Evolutionary conservation across 2,113 vertebrate genomes (phyloP).

Genomic region (Poeciliopsis retropinna): DNA sequence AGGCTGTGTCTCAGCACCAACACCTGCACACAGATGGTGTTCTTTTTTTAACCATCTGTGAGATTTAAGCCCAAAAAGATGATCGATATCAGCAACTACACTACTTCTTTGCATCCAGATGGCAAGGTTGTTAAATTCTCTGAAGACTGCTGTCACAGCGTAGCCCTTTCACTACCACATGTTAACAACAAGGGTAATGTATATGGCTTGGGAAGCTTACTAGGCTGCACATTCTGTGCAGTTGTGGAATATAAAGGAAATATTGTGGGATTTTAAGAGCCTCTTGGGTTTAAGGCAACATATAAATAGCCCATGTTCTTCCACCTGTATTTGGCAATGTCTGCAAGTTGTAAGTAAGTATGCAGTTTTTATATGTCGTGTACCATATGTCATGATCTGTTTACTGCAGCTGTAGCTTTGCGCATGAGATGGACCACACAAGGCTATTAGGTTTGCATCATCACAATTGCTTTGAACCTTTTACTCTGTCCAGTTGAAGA

Average conservation of each 20-base stretch:
- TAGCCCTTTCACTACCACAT: conserved; percentile 63
- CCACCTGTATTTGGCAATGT: conserved; percentile 46
- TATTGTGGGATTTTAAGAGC: conserved; percentile 25
- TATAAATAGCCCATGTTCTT: conserved; percentile 41
- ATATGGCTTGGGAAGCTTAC: conserved; percentile 20
- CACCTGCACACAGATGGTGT: conserved; percentile 75
- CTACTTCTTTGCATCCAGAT: conserved; percentile 71
- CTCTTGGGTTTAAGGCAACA: conserved; percentile 39
- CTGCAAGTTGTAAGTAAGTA: conserved; percentile 23
- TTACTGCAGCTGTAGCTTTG: conserved; percentile 25
- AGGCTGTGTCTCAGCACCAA: conserved; percentile 40
- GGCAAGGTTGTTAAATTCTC: conserved; percentile 71
- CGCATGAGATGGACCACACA: background rate
- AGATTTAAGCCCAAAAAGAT: conserved; percentile 71
- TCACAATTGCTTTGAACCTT: background rate
- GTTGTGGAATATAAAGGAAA: conserved; percentile 17
- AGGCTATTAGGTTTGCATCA: background rate
- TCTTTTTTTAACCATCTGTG: conserved; percentile 62
- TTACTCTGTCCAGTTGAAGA: background rate
- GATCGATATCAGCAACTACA: conserved; percentile 73
- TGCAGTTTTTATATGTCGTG: conserved; percentile 32
- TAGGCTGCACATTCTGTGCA: conserved; percentile 17
- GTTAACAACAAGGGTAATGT: conserved; percentile 16
- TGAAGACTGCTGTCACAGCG: conserved; percentile 65
- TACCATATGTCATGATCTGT: conserved; percentile 54